A percentile compares a stretch with the other conserved stretches of the same genome.
These are phyloP conservation scores for Catostomus latipinnis DNA, from an alignment of 2,797 vertebrate species.

Conservation along the genomic window DNA sequence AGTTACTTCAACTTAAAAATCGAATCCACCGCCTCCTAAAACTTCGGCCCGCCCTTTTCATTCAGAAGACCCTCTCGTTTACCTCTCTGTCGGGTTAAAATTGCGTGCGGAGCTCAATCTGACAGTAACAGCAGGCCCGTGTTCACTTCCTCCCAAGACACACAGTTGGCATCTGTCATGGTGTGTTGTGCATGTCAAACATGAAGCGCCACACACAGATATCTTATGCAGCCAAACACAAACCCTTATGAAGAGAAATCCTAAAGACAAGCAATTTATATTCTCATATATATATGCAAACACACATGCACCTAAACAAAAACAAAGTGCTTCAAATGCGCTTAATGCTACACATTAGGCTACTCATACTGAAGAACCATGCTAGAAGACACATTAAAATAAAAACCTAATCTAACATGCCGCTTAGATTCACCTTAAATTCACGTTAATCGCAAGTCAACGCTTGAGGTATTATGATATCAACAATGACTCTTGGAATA, in stretches of 20 bases:
- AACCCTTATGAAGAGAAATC: not conserved
- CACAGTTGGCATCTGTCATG: constrained; percentile 17
- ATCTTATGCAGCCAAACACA: constrained; percentile 8
- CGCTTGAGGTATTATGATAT: not conserved
- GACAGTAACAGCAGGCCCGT: not conserved
- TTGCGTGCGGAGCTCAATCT: not conserved
- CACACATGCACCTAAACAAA: constrained; percentile 20
- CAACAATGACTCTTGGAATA: not conserved
- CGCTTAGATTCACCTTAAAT: not conserved
- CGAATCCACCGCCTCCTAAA: no score
- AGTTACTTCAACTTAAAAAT: no score
- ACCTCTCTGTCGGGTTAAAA: not conserved
- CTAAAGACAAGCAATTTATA: not conserved
- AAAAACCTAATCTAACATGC: not conserved
- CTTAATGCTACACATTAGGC: no score
- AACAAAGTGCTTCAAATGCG: not conserved
- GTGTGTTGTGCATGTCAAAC: not conserved
- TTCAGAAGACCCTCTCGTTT: no score
- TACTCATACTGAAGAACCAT: not conserved
- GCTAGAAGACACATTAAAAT: not conserved
- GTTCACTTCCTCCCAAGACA: constrained; percentile 3
- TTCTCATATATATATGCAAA: no score
- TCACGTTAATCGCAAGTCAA: not conserved
- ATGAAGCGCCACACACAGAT: not conserved
- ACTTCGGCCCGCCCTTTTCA: no score